These are phyloP conservation scores for Stichodactyla helianthus DNA, from an alignment of 64 coral and sea anemone genomes.

Conservation along the genomic window DNA sequence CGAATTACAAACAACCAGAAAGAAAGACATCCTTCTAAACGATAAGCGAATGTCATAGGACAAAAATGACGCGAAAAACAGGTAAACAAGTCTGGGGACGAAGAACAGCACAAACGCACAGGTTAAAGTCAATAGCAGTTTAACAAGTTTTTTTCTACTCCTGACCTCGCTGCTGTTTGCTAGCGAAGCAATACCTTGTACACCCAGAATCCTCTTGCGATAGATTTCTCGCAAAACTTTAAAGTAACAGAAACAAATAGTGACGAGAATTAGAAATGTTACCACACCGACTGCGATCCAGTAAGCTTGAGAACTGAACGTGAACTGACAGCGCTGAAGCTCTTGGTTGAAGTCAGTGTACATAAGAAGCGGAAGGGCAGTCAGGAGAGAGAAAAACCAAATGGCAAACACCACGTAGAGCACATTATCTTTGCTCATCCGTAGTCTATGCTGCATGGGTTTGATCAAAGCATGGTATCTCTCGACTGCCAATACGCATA, in stretches of 20 bases:
- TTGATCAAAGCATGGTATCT: slow-evolving; percentile 14
- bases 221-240: slow-evolving; percentile 44
- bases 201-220: slow-evolving; percentile 28
- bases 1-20: slow-evolving; percentile 44
- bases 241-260: slow-evolving; percentile 45
- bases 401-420: not conserved
- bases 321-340: slow-evolving; percentile 12
- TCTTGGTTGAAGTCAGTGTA: slow-evolving; percentile 14
- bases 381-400: slow-evolving; percentile 17
- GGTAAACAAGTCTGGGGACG: slow-evolving; percentile 34
- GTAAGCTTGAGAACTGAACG: not conserved
- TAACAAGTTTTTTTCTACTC: slow-evolving; percentile 32
- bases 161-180: not conserved
- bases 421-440: not conserved
- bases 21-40: slow-evolving; percentile 12
- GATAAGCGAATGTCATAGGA: not conserved
- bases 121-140: slow-evolving; percentile 34
- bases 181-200: too few species aligned
- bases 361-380: slow-evolving; percentile 9
- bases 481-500: slow-evolving; percentile 29
- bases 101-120: slow-evolving; percentile 31
- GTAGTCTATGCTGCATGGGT: not conserved
- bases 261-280: slow-evolving; percentile 1
- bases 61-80: not conserved
- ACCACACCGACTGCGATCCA: slow-evolving; percentile 8